These are phyloP conservation scores for Hyperoplus lanceolatus DNA, from an alignment of 2,797 vertebrate genomes.

Conservation along the genomic window DNA sequence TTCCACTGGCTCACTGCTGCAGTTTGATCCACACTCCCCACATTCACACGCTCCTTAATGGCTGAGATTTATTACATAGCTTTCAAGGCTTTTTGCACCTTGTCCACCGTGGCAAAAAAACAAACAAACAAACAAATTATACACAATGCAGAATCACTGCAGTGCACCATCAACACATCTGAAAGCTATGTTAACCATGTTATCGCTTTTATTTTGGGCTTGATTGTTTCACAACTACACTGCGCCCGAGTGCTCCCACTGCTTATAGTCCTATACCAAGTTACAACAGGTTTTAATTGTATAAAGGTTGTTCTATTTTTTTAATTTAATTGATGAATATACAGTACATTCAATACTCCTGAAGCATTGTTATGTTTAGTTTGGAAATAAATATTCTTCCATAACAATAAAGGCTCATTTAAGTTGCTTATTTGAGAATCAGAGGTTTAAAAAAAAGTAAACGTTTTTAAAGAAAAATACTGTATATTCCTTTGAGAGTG, in stretches of 20 bases:
- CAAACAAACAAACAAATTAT: background rate
- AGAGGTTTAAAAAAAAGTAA: background rate
- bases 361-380: background rate
- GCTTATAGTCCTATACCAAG: background rate
- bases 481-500: background rate
- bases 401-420: slow-evolving; percentile 2
- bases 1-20: background rate
- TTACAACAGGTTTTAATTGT: slow-evolving; percentile 10
- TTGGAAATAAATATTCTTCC: background rate
- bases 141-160: background rate
- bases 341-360: background rate
- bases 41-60: background rate
- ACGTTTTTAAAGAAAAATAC: background rate
- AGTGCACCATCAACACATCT: background rate
- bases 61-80: background rate
- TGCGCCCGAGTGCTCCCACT: background rate
- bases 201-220: background rate
- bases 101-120: background rate
- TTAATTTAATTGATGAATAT: background rate
- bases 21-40: background rate
- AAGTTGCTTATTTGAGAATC: background rate
- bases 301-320: slow-evolving; percentile 2
- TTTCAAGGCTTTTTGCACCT: background rate
- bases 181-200: background rate
- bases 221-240: background rate